Percentiles rank a stretch among this genome's conserved stretches.
phyloP scores from a whole-genome alignment of 1,140 invertebrate species.

The Atopsyche davidsoni region DNA sequence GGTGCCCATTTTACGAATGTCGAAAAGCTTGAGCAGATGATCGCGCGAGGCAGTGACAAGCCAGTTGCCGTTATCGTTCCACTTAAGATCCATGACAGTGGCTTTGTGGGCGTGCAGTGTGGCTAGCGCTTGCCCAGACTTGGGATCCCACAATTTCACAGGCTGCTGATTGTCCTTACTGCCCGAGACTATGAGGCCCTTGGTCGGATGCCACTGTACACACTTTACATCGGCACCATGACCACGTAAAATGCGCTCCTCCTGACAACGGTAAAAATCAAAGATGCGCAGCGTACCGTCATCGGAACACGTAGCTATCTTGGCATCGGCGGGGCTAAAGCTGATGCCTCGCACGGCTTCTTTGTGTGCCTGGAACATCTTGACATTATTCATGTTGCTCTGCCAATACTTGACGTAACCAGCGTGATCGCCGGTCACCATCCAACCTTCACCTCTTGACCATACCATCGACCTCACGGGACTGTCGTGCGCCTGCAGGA shows the following conservation, averaged over 20 bases:
- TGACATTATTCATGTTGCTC: conserved; percentile 99
- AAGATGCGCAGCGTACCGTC: conserved; percentile 97
- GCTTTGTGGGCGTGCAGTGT: conserved; percentile 96
- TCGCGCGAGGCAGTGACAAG: conserved; percentile 96
- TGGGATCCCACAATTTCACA: conserved; percentile 99
- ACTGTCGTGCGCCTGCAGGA: conserved; percentile 97
- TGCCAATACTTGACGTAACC: conserved; percentile 99
- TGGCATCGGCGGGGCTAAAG: conserved; percentile 97
- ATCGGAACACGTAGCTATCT: conserved; percentile 98
- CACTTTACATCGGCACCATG: conserved; percentile 99
- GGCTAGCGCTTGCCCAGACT: conserved; percentile 83
- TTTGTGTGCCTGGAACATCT: conserved; percentile 99
- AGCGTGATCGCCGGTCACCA: conserved; percentile 98
- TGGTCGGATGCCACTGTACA: conserved; percentile 99
- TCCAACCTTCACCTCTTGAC: conserved; percentile 99
- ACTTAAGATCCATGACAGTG: conserved; percentile 98
- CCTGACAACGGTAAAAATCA: conserved; percentile 96
- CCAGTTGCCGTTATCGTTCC: conserved; percentile 99
- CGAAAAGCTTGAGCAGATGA: conserved; percentile 96
- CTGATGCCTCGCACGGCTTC: conserved; percentile 98
- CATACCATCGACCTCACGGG: conserved; percentile 98
- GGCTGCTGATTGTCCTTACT: conserved; percentile 99
- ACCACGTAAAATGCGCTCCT: conserved; percentile 93
- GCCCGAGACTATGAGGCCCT: conserved; percentile 93
- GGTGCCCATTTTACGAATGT: conserved; percentile 88